Percentiles rank a stretch among this genome's conserved stretches.
Evolutionary conservation across 2,113 vertebrate genomes (phyloP).

Genomic region (Poicephalus meyeri): DNA sequence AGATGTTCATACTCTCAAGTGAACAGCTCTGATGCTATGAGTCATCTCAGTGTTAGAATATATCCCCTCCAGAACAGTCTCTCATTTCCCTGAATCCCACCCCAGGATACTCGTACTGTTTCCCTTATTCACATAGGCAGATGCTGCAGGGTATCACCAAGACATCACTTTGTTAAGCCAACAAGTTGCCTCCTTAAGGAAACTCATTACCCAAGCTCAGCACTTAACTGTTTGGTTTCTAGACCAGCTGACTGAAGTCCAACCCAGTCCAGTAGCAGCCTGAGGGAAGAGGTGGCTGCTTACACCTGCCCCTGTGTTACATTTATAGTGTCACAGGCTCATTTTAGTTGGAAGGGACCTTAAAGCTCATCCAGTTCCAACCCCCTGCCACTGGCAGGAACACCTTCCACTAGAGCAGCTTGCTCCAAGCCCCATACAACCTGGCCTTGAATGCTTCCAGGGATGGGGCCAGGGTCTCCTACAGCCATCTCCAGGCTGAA

Average conservation of each 20-base stretch:
- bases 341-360: background rate
- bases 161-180: background rate
- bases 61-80: background rate
- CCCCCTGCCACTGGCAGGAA: background rate
- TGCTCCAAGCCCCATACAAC: background rate
- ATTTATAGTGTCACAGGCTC: background rate
- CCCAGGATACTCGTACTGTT: background rate
- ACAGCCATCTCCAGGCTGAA: background rate
- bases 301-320: background rate
- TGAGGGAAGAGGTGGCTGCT: background rate
- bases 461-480: background rate
- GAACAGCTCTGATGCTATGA: background rate
- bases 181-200: background rate
- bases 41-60: background rate
- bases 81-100: background rate
- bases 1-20: background rate
- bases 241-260: background rate
- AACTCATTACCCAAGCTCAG: background rate
- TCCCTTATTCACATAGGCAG: background rate
- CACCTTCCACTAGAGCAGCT: background rate
- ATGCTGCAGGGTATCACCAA: background rate
- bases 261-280: background rate
- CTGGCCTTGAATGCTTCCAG: background rate
- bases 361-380: background rate
- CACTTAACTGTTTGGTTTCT: background rate